Evolutionary conservation across 2,888 invertebrate species (phyloP).

Genomic region (Chymomyza procnemis): DNA sequence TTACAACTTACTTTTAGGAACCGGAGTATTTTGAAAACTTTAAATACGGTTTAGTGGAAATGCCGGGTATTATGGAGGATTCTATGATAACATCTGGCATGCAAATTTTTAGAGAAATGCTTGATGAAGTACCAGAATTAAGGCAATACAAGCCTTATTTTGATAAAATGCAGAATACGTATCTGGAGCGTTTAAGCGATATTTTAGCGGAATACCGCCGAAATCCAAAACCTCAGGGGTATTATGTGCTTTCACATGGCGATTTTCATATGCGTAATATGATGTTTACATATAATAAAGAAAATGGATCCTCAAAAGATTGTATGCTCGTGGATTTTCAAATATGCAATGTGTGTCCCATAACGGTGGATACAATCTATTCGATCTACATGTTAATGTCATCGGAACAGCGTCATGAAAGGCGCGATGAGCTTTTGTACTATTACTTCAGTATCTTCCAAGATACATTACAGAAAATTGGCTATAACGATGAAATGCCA

Average conservation of each 20-base stretch:
- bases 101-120: conserved; percentile 19
- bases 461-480: conserved; percentile 46
- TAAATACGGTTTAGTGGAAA: background rate
- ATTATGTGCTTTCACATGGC: conserved; percentile 65
- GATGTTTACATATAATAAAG: conserved; percentile 52
- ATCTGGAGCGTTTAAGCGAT: background rate
- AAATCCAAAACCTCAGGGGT: conserved; percentile 29
- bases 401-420: conserved; percentile 35
- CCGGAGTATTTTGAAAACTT: conserved; percentile 12
- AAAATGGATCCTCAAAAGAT: conserved; percentile 37
- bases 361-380: conserved; percentile 52
- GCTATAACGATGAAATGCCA: conserved; percentile 49
- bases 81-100: conserved; percentile 31
- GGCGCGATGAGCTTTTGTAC: conserved; percentile 49
- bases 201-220: conserved; percentile 26
- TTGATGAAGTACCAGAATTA: conserved; percentile 1
- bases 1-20: background rate
- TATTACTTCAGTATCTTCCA: conserved; percentile 54
- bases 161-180: background rate
- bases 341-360: conserved; percentile 50
- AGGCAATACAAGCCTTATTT: background rate
- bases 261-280: conserved; percentile 64
- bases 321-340: conserved; percentile 67
- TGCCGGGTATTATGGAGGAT: background rate
- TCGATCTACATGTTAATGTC: conserved; percentile 55